These are phyloP conservation scores for Phoeniculus purpureus DNA, from an alignment of 2,797 vertebrate species.

Conservation along the genomic window DNA sequence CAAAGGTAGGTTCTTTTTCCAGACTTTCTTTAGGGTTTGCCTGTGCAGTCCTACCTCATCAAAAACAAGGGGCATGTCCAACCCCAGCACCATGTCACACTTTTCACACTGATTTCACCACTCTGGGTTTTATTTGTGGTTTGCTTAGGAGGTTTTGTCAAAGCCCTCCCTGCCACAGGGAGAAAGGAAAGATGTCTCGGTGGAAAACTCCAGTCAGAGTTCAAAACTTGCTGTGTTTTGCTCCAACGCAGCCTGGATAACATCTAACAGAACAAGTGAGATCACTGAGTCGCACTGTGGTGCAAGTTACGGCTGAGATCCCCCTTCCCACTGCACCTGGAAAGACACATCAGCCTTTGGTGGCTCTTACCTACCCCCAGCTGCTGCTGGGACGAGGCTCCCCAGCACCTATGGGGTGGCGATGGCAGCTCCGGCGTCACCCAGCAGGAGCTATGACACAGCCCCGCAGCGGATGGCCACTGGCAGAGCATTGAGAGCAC, in stretches of 20 bases:
- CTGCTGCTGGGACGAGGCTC: not conserved
- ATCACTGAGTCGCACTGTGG: rapidly evolving
- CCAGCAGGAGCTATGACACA: not conserved
- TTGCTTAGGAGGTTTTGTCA: not conserved
- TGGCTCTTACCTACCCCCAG: not conserved
- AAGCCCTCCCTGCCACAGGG: not conserved
- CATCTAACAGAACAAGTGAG: not conserved
- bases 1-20: not conserved
- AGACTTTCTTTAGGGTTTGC: not conserved
- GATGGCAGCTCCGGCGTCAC: not conserved
- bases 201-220: not conserved
- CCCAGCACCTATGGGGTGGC: rapidly evolving
- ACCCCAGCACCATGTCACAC: not conserved
- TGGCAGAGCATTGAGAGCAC: constrained; percentile 31
- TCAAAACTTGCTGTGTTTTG: not conserved
- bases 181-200: not conserved
- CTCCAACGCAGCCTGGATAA: not conserved
- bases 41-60: not conserved
- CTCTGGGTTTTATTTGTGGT: not conserved
- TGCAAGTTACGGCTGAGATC: rapidly evolving
- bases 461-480: not conserved
- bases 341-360: not conserved
- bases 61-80: not conserved
- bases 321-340: not conserved
- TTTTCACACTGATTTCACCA: not conserved